phyloP scores from a whole-genome alignment of 2,888 invertebrate genomes.

The Harpalus rubripes region DNA sequence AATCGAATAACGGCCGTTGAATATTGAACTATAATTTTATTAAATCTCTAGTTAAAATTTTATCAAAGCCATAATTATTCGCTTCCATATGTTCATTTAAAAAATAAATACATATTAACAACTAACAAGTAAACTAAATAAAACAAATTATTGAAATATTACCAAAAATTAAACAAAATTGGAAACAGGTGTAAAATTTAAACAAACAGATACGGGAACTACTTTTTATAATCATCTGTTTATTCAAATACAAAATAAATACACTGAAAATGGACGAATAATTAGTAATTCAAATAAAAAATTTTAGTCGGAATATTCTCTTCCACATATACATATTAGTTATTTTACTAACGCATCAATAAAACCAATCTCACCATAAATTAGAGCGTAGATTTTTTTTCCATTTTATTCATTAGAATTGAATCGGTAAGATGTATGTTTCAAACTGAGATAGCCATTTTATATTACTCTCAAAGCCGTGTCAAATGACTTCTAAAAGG shows the following conservation, averaged over 20 bases:
- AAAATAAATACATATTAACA: neutral
- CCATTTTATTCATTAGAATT: no score
- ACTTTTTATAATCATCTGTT: neutral
- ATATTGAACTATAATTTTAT: slow-evolving; percentile 24
- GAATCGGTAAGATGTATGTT: no score
- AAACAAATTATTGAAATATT: neutral
- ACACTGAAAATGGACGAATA: neutral
- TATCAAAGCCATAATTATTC: neutral
- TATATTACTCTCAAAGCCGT: no score
- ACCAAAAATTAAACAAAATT: neutral
- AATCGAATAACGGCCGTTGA: neutral
- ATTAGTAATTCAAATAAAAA: neutral
- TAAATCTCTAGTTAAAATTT: neutral
- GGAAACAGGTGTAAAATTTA: neutral
- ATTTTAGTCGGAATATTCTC: neutral
- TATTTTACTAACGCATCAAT: no score
- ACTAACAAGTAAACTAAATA: neutral
- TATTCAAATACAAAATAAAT: neutral
- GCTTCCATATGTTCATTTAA: neutral
- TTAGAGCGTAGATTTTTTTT: no score
- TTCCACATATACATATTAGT: no score
- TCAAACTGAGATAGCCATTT: no score
- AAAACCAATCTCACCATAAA: no score
- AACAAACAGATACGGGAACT: neutral
- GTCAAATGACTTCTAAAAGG: no score